phyloP scores from a whole-genome alignment of 1,140 invertebrate genomes.

The Elysia chlorotica region DNA sequence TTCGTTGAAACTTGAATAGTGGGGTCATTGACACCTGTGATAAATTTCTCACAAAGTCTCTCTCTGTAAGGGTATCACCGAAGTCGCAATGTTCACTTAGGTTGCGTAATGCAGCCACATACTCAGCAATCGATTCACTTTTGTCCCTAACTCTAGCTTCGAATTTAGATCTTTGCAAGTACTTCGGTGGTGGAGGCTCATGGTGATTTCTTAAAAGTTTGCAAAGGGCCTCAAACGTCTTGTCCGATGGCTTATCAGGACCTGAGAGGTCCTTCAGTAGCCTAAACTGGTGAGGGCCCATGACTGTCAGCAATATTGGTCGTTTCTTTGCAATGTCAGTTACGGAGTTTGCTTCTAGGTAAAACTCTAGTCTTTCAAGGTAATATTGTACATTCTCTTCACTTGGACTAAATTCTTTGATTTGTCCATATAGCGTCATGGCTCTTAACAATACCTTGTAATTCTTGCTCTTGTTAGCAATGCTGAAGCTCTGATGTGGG shows the following conservation, averaged over 20 bases:
- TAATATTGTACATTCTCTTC: not conserved
- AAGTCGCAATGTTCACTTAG: conserved; percentile 30
- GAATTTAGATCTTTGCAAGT: conserved; percentile 27
- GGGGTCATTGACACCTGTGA: conserved; percentile 26
- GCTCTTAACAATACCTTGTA: too few species aligned
- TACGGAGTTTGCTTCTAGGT: not conserved
- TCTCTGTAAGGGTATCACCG: conserved; percentile 19
- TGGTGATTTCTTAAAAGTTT: conserved; percentile 24
- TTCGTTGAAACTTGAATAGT: conserved; percentile 31
- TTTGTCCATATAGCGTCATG: not conserved
- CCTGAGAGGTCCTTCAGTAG: conserved; percentile 23
- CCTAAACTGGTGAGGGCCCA: conserved; percentile 11
- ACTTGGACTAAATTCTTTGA: not conserved
- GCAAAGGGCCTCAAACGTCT: conserved; percentile 19
- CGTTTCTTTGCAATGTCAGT: not conserved
- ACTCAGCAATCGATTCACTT: conserved; percentile 19
- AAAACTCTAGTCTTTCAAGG: not conserved
- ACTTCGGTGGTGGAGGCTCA: conserved; percentile 24
- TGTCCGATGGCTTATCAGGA: conserved; percentile 15
- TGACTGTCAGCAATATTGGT: not conserved
- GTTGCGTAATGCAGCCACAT: conserved; percentile 22
- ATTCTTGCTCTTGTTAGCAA: too few species aligned
- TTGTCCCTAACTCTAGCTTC: conserved; percentile 16
- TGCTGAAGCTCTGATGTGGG: too few species aligned
- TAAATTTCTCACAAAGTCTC: conserved; percentile 27